phyloP scores from a whole-genome alignment of 1,140 invertebrate species.

The Aricia agestis region DNA sequence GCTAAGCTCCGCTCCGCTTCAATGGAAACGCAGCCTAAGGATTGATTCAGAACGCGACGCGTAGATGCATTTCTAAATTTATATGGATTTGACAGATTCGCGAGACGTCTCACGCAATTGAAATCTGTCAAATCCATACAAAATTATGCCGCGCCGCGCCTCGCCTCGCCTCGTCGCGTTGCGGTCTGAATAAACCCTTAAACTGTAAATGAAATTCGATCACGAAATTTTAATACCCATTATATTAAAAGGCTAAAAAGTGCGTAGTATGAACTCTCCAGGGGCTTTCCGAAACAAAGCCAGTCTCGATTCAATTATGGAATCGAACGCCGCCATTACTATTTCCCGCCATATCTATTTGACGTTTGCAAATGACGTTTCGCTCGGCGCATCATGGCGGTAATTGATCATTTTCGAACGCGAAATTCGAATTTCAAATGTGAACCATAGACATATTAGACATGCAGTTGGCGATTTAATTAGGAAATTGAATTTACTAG shows the following conservation, averaged over 20 bases:
- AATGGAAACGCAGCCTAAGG: too few species aligned
- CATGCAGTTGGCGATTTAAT: not conserved
- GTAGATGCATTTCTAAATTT: too few species aligned
- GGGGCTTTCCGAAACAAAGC: not conserved
- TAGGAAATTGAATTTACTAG: not conserved
- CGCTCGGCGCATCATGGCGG: not conserved
- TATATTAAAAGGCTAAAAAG: not conserved
- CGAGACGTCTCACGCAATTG: too few species aligned
- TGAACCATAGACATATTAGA: not conserved
- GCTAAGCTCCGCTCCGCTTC: too few species aligned
- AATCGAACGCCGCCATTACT: not conserved
- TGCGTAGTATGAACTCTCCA: not conserved
- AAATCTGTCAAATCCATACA: too few species aligned
- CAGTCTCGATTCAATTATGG: not conserved
- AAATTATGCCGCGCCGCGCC: too few species aligned
- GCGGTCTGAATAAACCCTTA: too few species aligned
- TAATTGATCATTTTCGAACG: not conserved
- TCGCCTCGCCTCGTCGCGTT: too few species aligned
- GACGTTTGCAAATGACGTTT: constrained; percentile 1
- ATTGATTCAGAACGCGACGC: too few species aligned
- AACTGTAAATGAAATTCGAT: too few species aligned
- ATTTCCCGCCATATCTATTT: constrained; percentile 1
- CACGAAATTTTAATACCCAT: too few species aligned
- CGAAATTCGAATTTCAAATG: not conserved
- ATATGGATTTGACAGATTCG: too few species aligned